These are phyloP conservation scores for Pachydiplax longipennis DNA, from an alignment of 2,888 invertebrate species.

Conservation along the genomic window DNA sequence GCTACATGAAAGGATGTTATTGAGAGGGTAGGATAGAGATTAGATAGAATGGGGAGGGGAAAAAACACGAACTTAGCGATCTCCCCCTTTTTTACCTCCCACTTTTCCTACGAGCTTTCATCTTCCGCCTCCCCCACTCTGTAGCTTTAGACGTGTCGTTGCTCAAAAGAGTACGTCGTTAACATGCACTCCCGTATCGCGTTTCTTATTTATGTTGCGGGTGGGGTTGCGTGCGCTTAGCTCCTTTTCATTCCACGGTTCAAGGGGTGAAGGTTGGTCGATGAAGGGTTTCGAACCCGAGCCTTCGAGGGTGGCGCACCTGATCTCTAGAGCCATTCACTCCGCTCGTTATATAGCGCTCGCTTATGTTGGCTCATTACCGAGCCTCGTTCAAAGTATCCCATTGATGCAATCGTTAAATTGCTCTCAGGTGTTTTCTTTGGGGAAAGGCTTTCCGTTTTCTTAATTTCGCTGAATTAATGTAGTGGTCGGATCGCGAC, in stretches of 20 bases:
- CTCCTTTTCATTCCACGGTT: not conserved
- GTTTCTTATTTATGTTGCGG: slow-evolving; percentile 20
- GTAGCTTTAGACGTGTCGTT: not conserved
- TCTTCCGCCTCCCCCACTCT: not conserved
- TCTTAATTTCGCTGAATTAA: not conserved
- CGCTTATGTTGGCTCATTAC: not conserved
- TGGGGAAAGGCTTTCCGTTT: not conserved
- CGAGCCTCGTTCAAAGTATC: not conserved
- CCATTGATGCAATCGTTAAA: not conserved
- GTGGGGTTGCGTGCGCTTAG: slow-evolving; percentile 22
- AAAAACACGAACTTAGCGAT: not conserved
- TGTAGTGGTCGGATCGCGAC: too few relatives aligned
- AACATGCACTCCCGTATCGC: slow-evolving; percentile 20
- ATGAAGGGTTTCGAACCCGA: not conserved
- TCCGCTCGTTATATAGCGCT: not conserved
- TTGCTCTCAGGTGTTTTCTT: not conserved
- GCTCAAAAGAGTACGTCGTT: slow-evolving; percentile 31
- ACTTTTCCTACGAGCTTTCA: not conserved
- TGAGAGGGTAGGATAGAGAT: not conserved
- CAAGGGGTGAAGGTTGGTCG: not conserved
- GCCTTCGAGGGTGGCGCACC: not conserved
- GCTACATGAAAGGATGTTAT: not conserved
- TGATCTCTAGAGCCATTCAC: not conserved
- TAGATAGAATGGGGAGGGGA: not conserved
- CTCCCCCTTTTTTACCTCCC: not conserved